phyloP scores from a whole-genome alignment of 2,113 vertebrate species.

The Grantiella picta region DNA sequence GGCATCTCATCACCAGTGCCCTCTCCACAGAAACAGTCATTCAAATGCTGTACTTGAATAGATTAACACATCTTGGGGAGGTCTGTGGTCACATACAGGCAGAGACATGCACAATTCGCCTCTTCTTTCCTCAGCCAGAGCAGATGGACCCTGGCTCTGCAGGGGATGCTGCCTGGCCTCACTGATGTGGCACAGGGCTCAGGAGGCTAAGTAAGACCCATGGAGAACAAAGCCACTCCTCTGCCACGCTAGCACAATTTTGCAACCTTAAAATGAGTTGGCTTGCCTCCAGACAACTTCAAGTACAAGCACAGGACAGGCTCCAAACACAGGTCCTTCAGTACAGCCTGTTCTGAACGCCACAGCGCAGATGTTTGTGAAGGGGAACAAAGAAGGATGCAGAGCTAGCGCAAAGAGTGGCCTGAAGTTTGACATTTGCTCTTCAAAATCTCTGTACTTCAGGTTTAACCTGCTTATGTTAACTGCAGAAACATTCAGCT shows the following conservation, averaged over 20 bases:
- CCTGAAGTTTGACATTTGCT: background rate
- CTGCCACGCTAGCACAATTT: background rate
- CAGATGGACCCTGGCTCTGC: background rate
- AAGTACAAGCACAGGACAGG: conserved; percentile 1
- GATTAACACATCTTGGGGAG: background rate
- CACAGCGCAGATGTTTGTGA: background rate
- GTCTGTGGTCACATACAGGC: background rate
- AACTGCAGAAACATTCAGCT: background rate
- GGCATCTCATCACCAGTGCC: background rate
- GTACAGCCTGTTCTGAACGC: conserved; percentile 33
- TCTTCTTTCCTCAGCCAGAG: background rate
- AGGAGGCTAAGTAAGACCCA: background rate
- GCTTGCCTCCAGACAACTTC: conserved; percentile 4
- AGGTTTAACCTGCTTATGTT: background rate
- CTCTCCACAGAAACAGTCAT: background rate
- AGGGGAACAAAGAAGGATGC: background rate
- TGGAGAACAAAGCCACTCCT: background rate
- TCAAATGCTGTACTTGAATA: background rate
- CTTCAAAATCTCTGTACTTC: background rate
- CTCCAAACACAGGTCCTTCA: background rate
- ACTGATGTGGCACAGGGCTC: background rate
- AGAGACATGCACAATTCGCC: background rate
- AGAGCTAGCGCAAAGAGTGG: background rate
- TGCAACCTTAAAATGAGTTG: background rate
- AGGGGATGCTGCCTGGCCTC: background rate